Evolutionary conservation across 2,888 invertebrate genomes (phyloP), one percentile per base, ranked within the genome.

Genomic region (Drosophila setosimentum): DNA sequence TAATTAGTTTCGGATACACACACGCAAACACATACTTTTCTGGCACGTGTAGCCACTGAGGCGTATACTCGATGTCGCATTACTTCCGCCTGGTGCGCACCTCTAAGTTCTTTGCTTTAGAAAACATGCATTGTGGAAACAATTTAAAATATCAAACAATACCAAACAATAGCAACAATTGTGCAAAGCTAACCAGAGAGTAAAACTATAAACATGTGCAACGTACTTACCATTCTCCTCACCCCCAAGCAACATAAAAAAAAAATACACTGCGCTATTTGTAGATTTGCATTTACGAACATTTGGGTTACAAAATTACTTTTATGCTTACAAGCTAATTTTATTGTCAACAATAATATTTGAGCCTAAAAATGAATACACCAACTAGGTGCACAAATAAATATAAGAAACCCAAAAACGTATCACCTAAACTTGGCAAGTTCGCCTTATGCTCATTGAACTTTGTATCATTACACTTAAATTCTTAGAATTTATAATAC

Each of bases 31-130:
- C 11, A 55, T 42, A 48, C 8, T 71, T 45, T 18, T 29, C 18
- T 37, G 77, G 73, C 87, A 83, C 85, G 85, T 85, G 85, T 78
- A 57, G 24, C 51, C 40, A 18, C 50, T 50, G 67, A 35, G 73
- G 58, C 80, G 78, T 73, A 82, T 84, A 78, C 80, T 64, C 50
- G 48, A 74, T 77, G 64, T 63, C 67, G 29, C 70, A 60, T 68
- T 78, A 71, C 75, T 78, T 78, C 78, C 75, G 78, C 63, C 45
- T 32, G 48, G 51, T 70, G 62, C 78, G 62, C 78, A 75, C 78
- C 78, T 75, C 62, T 45, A 42, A 70, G 42, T 40, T 66, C 32
- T 53, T 45, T 50, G n/a, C 51, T 42, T 42, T 49, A 1, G 57
- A 50, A 21, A 21, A n/a, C 45, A 62, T 45, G 62, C 49, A 35